Evolutionary conservation across 1,140 invertebrate species (phyloP).

Genomic region (Pteromalus puparum): DNA sequence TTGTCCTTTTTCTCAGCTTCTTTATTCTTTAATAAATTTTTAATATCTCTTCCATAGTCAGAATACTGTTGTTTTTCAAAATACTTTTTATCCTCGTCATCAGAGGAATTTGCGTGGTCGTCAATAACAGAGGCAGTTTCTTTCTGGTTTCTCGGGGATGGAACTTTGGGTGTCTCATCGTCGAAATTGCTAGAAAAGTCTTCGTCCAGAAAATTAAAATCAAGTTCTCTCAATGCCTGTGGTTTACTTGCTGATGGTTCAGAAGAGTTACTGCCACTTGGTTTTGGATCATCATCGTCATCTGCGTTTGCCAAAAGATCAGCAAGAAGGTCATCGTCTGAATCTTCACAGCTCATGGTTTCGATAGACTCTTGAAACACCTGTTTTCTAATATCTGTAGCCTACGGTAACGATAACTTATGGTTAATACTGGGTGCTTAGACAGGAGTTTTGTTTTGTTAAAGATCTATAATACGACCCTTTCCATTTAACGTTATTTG

Average conservation of each 20-base stretch:
- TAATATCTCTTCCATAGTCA: slow-evolving; percentile 81
- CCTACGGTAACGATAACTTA: background rate
- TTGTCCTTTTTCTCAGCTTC: slow-evolving; percentile 69
- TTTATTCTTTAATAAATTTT: slow-evolving; percentile 78
- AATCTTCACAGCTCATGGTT: slow-evolving; percentile 50
- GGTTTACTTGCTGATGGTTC: slow-evolving; percentile 6
- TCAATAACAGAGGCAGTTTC: slow-evolving; percentile 38
- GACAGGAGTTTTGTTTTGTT: background rate
- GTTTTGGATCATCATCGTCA: slow-evolving; percentile 1
- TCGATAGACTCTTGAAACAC: background rate
- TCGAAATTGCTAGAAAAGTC: background rate
- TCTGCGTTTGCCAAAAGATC: slow-evolving; percentile 62
- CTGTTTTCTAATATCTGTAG: background rate
- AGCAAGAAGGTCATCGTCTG: slow-evolving; percentile 66
- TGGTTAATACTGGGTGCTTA: background rate
- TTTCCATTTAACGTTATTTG: background rate
- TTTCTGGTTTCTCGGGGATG: background rate
- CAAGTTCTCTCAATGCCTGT: slow-evolving; percentile 59
- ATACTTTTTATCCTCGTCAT: slow-evolving; percentile 86
- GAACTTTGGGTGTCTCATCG: background rate
- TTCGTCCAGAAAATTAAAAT: slow-evolving; percentile 65
- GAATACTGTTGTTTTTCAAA: slow-evolving; percentile 83
- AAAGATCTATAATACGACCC: background rate
- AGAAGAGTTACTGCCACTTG: background rate
- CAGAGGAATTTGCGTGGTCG: slow-evolving; percentile 84